phyloP scores from a whole-genome alignment of 2,113 vertebrate genomes.

The Zapus hudsonius region DNA sequence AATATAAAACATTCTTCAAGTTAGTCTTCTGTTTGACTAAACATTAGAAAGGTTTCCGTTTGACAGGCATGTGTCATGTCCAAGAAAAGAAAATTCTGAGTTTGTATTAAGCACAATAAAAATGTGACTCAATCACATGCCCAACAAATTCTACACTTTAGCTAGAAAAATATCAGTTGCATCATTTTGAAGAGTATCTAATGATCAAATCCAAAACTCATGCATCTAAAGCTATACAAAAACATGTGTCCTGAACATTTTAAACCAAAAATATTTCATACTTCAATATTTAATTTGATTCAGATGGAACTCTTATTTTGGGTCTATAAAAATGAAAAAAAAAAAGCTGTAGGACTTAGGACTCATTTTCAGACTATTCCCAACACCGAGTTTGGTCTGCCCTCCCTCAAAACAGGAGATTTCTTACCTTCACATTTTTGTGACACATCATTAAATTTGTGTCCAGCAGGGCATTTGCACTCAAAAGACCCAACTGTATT shows the following conservation, averaged over 20 bases:
- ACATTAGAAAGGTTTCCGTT: conserved; percentile 47
- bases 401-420: conserved; percentile 66
- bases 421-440: conserved; percentile 99
- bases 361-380: conserved; percentile 47
- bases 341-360: conserved; percentile 48
- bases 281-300: conserved; percentile 80
- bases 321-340: conserved; percentile 72
- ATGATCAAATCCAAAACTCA: conserved; percentile 52
- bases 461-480: conserved; percentile 99
- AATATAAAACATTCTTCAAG: conserved; percentile 46
- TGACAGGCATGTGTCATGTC: not conserved
- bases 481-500: conserved; percentile 99
- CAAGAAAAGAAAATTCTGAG: conserved; percentile 55
- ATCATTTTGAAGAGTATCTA: conserved; percentile 51
- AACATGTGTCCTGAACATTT: conserved; percentile 72
- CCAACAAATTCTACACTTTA: not conserved
- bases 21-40: conserved; percentile 62
- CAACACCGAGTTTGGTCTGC: not conserved
- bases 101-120: conserved; percentile 3
- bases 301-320: conserved; percentile 69
- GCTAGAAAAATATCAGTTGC: conserved; percentile 9
- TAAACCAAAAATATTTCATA: conserved; percentile 77
- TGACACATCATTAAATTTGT: conserved; percentile 97
- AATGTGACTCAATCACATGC: not conserved
- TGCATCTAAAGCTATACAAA: conserved; percentile 63